These are phyloP conservation scores for Megalurothrips usitatus DNA, from an alignment of 2,888 invertebrate species.

Conservation along the genomic window DNA sequence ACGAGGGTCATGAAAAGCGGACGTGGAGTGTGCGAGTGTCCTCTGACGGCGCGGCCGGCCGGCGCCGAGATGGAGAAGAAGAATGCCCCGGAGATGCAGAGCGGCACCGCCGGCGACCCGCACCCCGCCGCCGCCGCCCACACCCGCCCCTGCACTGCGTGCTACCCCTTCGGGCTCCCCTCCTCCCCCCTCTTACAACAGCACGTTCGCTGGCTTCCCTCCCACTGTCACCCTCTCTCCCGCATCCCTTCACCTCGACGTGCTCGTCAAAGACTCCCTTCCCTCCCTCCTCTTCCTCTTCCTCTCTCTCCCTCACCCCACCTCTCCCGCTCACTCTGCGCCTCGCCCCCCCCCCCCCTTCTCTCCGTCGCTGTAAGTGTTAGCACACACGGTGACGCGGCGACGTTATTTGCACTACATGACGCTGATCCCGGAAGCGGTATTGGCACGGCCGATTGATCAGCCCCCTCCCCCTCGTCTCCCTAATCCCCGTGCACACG, in stretches of 20 bases:
- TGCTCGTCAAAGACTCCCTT: not conserved
- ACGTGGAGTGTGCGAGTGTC: no score
- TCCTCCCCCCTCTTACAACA: not conserved
- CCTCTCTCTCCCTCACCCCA: not conserved
- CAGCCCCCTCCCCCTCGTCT: not conserved
- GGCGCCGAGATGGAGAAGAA: no score
- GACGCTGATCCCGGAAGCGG: not conserved
- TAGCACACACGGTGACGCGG: not conserved
- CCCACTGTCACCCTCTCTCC: not conserved
- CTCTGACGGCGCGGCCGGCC: no score
- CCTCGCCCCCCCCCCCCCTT: not conserved
- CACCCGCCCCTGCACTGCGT: no score
- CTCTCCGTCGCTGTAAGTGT: not conserved
- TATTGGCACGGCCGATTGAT: not conserved
- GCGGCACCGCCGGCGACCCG: no score
- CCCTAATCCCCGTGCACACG: not conserved
- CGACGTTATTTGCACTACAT: conserved; percentile 1
- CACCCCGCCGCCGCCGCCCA: no score
- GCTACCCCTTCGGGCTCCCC: no score
- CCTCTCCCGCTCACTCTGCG: not conserved
- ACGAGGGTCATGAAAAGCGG: no score
- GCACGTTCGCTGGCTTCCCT: not conserved
- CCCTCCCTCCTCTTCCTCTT: not conserved
- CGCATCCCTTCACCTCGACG: no score
- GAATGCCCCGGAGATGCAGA: no score